phyloP scores from a whole-genome alignment of 2,113 vertebrate species.

The Ovis canadensis region DNA sequence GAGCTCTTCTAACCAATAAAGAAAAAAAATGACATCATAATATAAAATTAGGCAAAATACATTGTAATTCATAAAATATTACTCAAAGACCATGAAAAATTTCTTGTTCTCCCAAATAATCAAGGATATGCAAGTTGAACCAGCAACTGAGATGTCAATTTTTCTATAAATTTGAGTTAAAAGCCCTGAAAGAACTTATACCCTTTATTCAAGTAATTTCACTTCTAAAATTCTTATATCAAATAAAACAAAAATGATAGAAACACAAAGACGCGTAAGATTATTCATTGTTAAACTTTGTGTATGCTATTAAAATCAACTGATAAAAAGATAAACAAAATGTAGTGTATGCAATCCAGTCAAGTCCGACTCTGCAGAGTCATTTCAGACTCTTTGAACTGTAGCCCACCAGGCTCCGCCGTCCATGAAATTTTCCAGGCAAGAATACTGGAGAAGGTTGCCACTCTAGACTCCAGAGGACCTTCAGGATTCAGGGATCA shows the following conservation, averaged over 20 bases:
- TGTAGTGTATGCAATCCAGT: neutral
- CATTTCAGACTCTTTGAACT: neutral
- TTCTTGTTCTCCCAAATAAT: neutral
- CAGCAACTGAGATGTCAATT: neutral
- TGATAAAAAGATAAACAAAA: neutral
- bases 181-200: neutral
- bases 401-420: neutral
- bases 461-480: neutral
- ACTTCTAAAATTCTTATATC: neutral
- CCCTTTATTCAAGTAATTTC: neutral
- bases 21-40: neutral
- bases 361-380: neutral
- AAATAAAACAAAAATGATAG: neutral
- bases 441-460: neutral
- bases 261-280: neutral
- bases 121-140: neutral
- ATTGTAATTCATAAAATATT: neutral
- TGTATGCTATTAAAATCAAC: neutral
- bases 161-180: neutral
- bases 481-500: neutral
- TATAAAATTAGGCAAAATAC: neutral
- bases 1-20: neutral
- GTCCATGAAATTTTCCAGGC: neutral
- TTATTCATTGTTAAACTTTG: neutral
- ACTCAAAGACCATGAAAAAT: neutral